Evolutionary conservation across 1,140 invertebrate species (phyloP), one percentile per base, ranked within the genome.

Genomic region (Drosophila repletoides): DNA sequence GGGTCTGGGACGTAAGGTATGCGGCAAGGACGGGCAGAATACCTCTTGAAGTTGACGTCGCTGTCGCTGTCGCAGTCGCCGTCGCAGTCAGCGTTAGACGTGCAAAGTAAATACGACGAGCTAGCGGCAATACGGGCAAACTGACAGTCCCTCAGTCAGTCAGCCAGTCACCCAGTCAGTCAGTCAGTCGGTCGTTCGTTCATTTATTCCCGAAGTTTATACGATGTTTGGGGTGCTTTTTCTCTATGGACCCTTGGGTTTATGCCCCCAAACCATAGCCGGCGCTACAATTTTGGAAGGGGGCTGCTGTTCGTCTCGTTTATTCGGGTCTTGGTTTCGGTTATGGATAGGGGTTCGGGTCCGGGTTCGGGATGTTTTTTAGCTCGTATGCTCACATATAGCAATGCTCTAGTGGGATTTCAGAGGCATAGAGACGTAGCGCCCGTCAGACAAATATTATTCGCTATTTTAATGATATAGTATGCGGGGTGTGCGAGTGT

Each of bases 181-280:
- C 26, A 2, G 49, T 36, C 36, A 12, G 38, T 24, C n/a, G n/a
- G n/a, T n/a, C 6, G 51, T 31, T 21, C 46, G 29, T 40, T n/a
- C 10, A 46, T 14, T 24, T 17, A 63, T 21, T 46, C 28, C 64
- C 64, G 64, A 67, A 67, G 64, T 61, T 61, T 48, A 56, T 33
- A 70, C 74, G 76, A 83, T 76, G 75, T 84, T 84, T 84, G 79
- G 79, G 79, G 79, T 83, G 76, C 22, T 67, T 74, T 79, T 64
- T 6, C 29, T 40, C n/a, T 26, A 9, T 31, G 48, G 48, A 24
- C 46, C 55, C 61, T 59, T 52, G 58, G 60, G 67, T 28, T 61
- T 29, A n/a, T 40, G 34, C 19, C 28, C 53, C 29, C 55, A 51
- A 58, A 40, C 48, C 38, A 45, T 28, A 29, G 34, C 12, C 29